Conservation (phyloP, 2,888 invertebrate species). For the Meandrusa payeni region DNA sequence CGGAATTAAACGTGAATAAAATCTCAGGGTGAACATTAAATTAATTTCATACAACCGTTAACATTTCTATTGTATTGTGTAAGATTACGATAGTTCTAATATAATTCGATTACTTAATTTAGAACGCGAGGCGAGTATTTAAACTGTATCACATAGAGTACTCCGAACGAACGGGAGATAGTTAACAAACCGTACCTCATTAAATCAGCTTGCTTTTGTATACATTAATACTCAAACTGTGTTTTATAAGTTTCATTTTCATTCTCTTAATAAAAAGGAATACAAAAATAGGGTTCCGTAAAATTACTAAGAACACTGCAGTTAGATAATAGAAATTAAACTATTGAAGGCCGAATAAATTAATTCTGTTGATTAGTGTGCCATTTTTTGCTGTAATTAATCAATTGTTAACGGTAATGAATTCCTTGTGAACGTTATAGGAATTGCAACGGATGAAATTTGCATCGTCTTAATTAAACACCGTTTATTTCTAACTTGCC, state of each 20-base stretch:
- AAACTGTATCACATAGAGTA: neutral
- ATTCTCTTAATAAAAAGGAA: too few species aligned
- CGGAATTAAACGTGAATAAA: neutral
- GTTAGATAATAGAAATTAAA: constrained; percentile 6
- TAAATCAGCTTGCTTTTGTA: too few species aligned
- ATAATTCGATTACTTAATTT: constrained; percentile 10
- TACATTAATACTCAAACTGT: too few species aligned
- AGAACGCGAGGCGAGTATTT: neutral
- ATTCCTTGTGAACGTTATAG: neutral
- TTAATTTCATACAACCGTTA: neutral
- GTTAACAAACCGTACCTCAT: too few species aligned
- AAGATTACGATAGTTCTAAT: constrained; percentile 5
- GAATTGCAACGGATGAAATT: neutral
- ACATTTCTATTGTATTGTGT: constrained; percentile 12
- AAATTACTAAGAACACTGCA: constrained; percentile 1
- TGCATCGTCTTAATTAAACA: neutral
- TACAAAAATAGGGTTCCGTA: neutral
- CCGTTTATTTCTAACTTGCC: too few species aligned
- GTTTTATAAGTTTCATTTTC: too few species aligned
- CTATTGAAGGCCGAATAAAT: neutral
- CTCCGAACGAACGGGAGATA: too few species aligned
- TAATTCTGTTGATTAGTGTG: neutral
- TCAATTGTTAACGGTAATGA: neutral
- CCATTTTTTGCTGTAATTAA: neutral
- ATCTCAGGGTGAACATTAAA: neutral